Percentiles rank a stretch among this genome's conserved stretches.
Conservation (phyloP, 2,113 vertebrate genomes). For the Galemys pyrenaicus region DNA sequence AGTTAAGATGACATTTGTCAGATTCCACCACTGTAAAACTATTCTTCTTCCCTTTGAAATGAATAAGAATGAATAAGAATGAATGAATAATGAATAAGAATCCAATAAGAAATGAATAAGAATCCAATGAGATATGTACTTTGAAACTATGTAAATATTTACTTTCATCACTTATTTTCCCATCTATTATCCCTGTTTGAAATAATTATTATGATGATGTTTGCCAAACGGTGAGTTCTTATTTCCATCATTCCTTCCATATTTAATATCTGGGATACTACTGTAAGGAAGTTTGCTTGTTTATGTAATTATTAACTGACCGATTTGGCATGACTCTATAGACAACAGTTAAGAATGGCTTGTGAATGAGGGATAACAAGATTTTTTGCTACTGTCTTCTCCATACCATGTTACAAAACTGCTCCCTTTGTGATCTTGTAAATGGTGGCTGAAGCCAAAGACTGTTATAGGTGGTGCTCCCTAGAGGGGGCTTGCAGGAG, state of each 20-base stretch:
- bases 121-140: neutral
- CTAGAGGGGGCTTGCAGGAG: too few species aligned
- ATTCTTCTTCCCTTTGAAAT: conserved; percentile 6
- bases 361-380: neutral
- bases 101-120: neutral
- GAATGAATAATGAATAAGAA: too few species aligned
- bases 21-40: neutral
- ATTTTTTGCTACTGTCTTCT: neutral
- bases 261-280: neutral
- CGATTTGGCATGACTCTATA: neutral
- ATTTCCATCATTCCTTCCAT: neutral
- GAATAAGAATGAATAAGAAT: too few species aligned
- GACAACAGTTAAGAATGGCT: neutral
- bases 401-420: neutral
- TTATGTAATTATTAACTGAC: neutral
- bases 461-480: too few species aligned
- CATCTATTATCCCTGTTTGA: neutral
- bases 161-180: neutral
- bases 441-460: too few species aligned
- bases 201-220: neutral
- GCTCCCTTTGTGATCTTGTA: neutral
- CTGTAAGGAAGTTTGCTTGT: neutral
- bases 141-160: conserved; percentile 2
- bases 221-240: neutral
- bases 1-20: neutral